These are phyloP conservation scores for Ornithoptera alexandrae DNA, from an alignment of 2,888 invertebrate species.

Conservation along the genomic window DNA sequence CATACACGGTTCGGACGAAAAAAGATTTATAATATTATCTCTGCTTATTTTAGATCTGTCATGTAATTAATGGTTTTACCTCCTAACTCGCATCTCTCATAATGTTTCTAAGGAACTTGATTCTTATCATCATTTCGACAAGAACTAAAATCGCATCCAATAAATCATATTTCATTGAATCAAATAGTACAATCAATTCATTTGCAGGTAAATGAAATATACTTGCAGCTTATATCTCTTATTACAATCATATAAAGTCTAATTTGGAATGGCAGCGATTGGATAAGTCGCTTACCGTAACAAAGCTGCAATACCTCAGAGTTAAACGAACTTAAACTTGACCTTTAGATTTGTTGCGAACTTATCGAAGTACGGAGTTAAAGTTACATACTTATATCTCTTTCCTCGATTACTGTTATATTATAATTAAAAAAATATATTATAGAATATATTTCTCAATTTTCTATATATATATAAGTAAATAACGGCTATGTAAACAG, in stretches of 20 bases:
- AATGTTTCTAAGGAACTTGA: not conserved
- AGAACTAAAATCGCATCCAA: slow-evolving; percentile 3
- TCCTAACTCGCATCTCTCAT: slow-evolving; percentile 2
- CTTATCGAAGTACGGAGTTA: slow-evolving; percentile 17
- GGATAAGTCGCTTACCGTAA: not conserved
- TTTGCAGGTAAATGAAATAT: slow-evolving; percentile 14
- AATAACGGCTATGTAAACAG: no score
- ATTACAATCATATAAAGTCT: not conserved
- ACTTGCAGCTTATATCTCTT: not conserved
- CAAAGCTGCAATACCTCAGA: slow-evolving; percentile 23
- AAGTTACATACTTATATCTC: not conserved
- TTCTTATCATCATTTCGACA: not conserved
- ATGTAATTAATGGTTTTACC: slow-evolving; percentile 26
- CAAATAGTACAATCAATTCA: not conserved
- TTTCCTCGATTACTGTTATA: no score
- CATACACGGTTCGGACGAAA: slow-evolving; percentile 15
- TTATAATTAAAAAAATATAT: no score
- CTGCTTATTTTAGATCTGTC: slow-evolving; percentile 26
- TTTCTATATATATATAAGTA: no score
- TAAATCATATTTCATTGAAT: slow-evolving; percentile 5
- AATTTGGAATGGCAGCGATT: slow-evolving; percentile 1
- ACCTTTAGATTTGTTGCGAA: slow-evolving; percentile 30
- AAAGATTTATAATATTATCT: slow-evolving; percentile 25
- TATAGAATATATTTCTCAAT: no score
- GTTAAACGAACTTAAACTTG: slow-evolving; percentile 31